These are phyloP conservation scores for Piscicola geometra DNA, from an alignment of 2,888 invertebrate species.

Conservation along the genomic window DNA sequence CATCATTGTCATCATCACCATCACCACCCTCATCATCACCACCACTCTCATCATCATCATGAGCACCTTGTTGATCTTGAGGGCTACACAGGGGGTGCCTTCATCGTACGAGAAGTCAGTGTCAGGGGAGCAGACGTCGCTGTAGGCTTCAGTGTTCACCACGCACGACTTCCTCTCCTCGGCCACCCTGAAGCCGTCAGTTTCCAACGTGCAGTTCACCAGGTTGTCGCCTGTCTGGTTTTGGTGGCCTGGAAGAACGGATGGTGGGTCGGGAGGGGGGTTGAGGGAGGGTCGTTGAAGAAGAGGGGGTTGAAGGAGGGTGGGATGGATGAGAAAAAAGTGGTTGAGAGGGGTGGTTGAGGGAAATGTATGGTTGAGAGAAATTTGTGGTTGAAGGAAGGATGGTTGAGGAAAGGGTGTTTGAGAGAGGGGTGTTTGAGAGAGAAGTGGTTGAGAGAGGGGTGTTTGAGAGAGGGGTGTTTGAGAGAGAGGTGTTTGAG, in stretches of 20 bases:
- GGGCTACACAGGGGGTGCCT: slow-evolving; percentile 40
- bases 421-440: neutral
- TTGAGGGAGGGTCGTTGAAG: neutral
- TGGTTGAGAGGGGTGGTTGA: neutral
- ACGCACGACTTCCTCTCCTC: slow-evolving; percentile 22
- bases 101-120: slow-evolving; percentile 38
- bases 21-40: too few species aligned
- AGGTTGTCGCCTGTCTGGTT: slow-evolving; percentile 32
- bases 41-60: too few species aligned
- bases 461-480: too few species aligned
- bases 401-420: neutral
- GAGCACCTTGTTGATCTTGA: slow-evolving; percentile 42
- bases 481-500: too few species aligned
- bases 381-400: neutral
- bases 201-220: slow-evolving; percentile 29
- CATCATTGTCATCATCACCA: too few species aligned
- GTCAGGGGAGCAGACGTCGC: slow-evolving; percentile 33
- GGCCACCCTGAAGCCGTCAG: neutral
- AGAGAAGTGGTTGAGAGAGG: neutral
- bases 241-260: slow-evolving; percentile 33
- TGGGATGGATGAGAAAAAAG: neutral
- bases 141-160: slow-evolving; percentile 21
- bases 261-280: slow-evolving; percentile 12
- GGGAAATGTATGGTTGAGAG: neutral
- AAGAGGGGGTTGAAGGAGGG: slow-evolving; percentile 6